Evolutionary conservation across 2,797 vertebrate species (phyloP), one percentile per base, ranked within the genome.

Genomic region (Heteromormyrus szaboi): DNA sequence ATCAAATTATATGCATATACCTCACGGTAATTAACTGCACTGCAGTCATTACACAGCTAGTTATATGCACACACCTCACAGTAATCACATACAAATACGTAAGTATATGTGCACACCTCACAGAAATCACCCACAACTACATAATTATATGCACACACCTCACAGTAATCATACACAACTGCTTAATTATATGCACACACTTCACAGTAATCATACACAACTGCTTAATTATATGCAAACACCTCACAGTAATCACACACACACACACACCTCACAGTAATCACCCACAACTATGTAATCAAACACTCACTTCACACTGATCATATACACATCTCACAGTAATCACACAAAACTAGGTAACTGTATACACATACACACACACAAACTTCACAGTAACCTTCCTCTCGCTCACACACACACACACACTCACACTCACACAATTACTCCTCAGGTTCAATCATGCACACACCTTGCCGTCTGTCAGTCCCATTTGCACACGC

Each of bases 341-440:
- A 76, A 76, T 17, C 12, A 76, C 68, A 37, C 11, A 76, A 11
- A 76, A 33, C 68, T 37, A 33, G 4, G 9, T 65, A 65, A 65
- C 25, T 65, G 25, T 65, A 29, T 29, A 9, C 56, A 62, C n/a
- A n/a, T 19, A 59, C 54, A 17, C 54, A 56, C 59, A 65, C 93
- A 93, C 92, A 91, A 6, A 56, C 19, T 93, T 90, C 92, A 92
- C 94, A 92, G 92, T 93, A 92, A 88, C 90, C 92, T 93, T 92
- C 93, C 91, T 91, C 93, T 25, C 90, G 90, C 12, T 51, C 93
- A 93, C 92, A 91, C 92, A 91, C 14, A 51, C 12, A 51, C 50
- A 53, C 90, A 19, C 53, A 56, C 54, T 9, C 56, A 62, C 25
- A 90, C 91, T 93, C 93, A 93, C 92, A 94, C 92, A 93, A 92